These are phyloP conservation scores for Oophaga pumilio DNA, from an alignment of 2,113 vertebrate genomes.

Conservation along the genomic window DNA sequence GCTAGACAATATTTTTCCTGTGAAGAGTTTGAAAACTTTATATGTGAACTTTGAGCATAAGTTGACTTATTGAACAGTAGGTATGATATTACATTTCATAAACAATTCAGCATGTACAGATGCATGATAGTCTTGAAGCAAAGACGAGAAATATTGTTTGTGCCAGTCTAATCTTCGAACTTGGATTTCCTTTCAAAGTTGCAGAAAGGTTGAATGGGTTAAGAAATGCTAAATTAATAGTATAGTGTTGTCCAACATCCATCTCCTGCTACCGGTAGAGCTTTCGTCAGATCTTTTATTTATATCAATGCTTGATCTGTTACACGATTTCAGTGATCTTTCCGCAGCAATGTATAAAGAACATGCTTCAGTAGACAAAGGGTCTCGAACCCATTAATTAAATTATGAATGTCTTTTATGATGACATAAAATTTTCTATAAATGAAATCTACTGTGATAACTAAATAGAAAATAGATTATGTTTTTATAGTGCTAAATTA, in stretches of 20 bases:
- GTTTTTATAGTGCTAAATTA: background rate
- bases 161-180: background rate
- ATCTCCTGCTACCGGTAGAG: background rate
- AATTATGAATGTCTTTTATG: constrained; percentile 2
- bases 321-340: constrained; percentile 7
- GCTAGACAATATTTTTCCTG: background rate
- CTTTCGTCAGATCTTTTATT: constrained; percentile 40
- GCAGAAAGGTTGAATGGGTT: background rate
- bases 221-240: background rate
- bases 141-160: background rate
- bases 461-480: background rate
- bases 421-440: background rate
- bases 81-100: background rate
- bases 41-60: constrained; percentile 1
- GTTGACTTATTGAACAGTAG: background rate
- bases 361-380: background rate
- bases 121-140: background rate
- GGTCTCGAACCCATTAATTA: background rate
- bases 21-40: background rate
- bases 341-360: background rate
- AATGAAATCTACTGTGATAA: background rate
- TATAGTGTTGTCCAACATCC: background rate
- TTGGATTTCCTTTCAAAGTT: background rate
- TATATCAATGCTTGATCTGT: constrained; percentile 1
- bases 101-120: constrained; percentile 11